Base-by-base conservation (phyloP, 1,140 invertebrate genomes). In the Hirudo medicinalis region DNA sequence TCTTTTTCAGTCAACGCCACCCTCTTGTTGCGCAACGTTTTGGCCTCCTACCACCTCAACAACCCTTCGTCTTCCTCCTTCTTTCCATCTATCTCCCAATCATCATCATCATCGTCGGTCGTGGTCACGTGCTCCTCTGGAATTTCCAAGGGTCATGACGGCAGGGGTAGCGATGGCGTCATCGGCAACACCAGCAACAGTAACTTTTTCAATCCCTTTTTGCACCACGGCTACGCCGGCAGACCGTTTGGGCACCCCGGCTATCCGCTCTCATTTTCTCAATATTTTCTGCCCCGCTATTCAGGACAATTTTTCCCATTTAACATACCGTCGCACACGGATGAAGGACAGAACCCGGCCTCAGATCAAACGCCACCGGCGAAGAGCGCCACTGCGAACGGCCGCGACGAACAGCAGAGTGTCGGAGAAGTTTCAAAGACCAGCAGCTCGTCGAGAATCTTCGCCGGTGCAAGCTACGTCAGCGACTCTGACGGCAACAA, bases 211-310 rank as follows among this genome's bases (percentile, higher is more conserved):
- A 22, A 63, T 63, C 29, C 29, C 22, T 63, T 63, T 20, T 20
- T 49, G 29, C 57, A 32, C 57, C 57, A 63, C 57, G 22, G 29
- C 57, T 25, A 63, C 57, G 29, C 57, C 8, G 22, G 57, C 20
- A 63, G 29, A 13, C 29, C 22, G 11, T 25, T 32, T 15, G 29
- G 22, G 0, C 57, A 22, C 8, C 57, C 29, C 22, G 29, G 22
- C 22, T 63, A 63, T 15, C 22, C 22, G 0, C 29, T 63, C 57
- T 32, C 57, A 13, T 22, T 63, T 20, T 32, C 22, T 20, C 57
- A 63, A n/a, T 63, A 63, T n/a, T 63, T 63, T 63, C 57, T 63
- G 57, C 57, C 57, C 8, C 57, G 57, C 19, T 63, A 63, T 32
- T 32, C 57, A 19, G 22, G 22, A 22, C 57, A 63, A 32, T 63